These are phyloP conservation scores for Montipora capitata DNA, from an alignment of 92 coral and sea anemone genomes.

Conservation along the genomic window DNA sequence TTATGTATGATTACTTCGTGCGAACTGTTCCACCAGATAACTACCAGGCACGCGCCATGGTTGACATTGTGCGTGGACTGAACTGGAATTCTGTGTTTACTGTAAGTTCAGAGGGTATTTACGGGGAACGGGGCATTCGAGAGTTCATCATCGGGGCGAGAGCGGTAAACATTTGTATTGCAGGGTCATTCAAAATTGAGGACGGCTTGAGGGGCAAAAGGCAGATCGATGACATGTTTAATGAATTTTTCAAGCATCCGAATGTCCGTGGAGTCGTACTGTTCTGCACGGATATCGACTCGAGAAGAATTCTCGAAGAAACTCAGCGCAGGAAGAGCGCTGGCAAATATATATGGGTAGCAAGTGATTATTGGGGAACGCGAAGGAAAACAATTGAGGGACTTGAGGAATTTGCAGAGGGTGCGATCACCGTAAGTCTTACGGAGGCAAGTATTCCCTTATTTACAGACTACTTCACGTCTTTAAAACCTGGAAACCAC, in stretches of 20 bases:
- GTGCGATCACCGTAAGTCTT: conserved; percentile 93
- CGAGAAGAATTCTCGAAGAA: conserved; percentile 81
- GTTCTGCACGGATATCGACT: conserved; percentile 89
- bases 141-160: conserved; percentile 80
- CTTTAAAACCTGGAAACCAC: conserved; percentile 69
- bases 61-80: conserved; percentile 80
- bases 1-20: conserved; percentile 88
- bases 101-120: conserved; percentile 93
- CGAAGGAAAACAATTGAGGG: conserved; percentile 77
- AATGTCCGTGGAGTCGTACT: conserved; percentile 85
- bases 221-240: conserved; percentile 63
- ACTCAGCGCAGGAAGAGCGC: conserved; percentile 68
- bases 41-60: conserved; percentile 93
- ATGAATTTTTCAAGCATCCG: conserved; percentile 53
- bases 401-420: conserved; percentile 81
- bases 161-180: conserved; percentile 86
- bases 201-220: conserved; percentile 34
- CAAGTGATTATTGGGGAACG: conserved; percentile 97
- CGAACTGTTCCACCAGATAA: conserved; percentile 97
- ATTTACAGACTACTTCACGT: conserved; percentile 75
- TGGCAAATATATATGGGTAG: conserved; percentile 84
- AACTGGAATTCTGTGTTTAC: conserved; percentile 95
- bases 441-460: conserved; percentile 20
- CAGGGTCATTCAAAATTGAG: conserved; percentile 73
- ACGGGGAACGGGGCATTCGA: conserved; percentile 91